A percentile compares a stretch with the other conserved stretches of the same genome.
phyloP scores from a whole-genome alignment of 2,113 vertebrate genomes.

The Taurulus bubalis region DNA sequence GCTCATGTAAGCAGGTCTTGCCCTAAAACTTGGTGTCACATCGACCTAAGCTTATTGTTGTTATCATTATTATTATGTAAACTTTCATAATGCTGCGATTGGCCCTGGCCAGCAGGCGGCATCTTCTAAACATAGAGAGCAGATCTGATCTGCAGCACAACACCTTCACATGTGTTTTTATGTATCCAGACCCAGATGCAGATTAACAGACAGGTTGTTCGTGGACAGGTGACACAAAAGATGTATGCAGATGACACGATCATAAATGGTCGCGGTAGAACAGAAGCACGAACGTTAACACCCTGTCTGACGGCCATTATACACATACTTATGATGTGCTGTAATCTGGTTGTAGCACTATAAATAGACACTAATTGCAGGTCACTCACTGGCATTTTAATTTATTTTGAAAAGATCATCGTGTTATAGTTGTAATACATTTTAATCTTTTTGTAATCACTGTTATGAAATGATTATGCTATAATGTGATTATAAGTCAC shows the following conservation, averaged over 20 bases:
- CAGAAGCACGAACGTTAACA: neutral
- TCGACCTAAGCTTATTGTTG: conserved; percentile 21
- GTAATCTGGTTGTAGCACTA: neutral
- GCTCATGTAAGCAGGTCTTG: conserved; percentile 79
- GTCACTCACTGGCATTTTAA: too few species aligned
- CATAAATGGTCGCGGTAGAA: neutral
- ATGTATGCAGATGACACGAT: neutral
- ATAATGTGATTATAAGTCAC: too few species aligned
- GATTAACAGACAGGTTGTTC: neutral
- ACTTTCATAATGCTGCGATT: conserved; percentile 49
- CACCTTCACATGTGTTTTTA: too few species aligned
- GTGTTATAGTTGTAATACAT: too few species aligned
- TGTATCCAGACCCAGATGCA: too few species aligned
- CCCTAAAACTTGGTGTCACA: conserved; percentile 62
- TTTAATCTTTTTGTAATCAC: too few species aligned
- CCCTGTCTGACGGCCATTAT: neutral
- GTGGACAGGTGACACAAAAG: neutral
- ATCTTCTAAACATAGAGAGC: conserved; percentile 56
- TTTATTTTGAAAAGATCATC: neutral
- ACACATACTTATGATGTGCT: neutral
- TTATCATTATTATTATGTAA: conserved; percentile 63
- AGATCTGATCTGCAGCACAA: conserved; percentile 51
- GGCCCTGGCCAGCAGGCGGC: conserved; percentile 31
- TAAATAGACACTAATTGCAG: neutral
- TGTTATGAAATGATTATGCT: too few species aligned